Percentiles rank a stretch among this genome's conserved stretches.
phyloP scores from a whole-genome alignment of 2,113 vertebrate genomes.

The Neodontobutis hainanensis region DNA sequence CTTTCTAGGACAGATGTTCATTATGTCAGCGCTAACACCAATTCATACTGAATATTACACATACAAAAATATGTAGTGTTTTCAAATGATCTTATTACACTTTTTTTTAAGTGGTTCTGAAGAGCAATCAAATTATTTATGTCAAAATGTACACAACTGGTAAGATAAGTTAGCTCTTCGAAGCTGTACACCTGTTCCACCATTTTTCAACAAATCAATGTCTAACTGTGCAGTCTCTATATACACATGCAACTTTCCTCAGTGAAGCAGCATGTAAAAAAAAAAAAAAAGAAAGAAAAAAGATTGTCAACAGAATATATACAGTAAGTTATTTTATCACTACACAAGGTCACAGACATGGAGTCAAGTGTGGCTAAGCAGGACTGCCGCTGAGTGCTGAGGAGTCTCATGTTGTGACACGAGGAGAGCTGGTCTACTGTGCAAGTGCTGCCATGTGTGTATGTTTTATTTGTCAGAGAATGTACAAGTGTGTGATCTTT shows the following conservation, averaged over 20 bases:
- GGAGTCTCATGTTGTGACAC: slow-evolving; percentile 36
- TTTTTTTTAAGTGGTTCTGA: slow-evolving; percentile 25
- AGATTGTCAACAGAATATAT: slow-evolving; percentile 71
- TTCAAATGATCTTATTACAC: slow-evolving; percentile 32
- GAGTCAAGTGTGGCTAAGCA: slow-evolving; percentile 48
- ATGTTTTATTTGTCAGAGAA: slow-evolving; percentile 51
- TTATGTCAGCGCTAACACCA: slow-evolving; percentile 51
- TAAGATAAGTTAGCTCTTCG: slow-evolving; percentile 49
- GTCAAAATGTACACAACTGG: slow-evolving; percentile 59
- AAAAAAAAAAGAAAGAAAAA: slow-evolving; percentile 71
- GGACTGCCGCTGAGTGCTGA: slow-evolving; percentile 49
- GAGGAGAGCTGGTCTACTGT: slow-evolving; percentile 58
- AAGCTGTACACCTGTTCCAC: slow-evolving; percentile 65
- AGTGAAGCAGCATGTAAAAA: slow-evolving; percentile 53
- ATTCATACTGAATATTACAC: slow-evolving; percentile 58
- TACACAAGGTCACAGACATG: slow-evolving; percentile 73
- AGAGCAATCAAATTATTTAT: slow-evolving; percentile 52
- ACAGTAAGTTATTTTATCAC: slow-evolving; percentile 77
- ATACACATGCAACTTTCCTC: slow-evolving; percentile 51
- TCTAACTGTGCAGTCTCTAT: slow-evolving; percentile 57
- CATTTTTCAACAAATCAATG: slow-evolving; percentile 49
- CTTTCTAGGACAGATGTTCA: slow-evolving; percentile 63
- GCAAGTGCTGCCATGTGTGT: slow-evolving; percentile 49
- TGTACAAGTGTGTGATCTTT: slow-evolving; percentile 66
- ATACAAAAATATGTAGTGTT: slow-evolving; percentile 43